Conservation (phyloP, 2,113 vertebrate genomes). For the Poecilia latipinna region DNA sequence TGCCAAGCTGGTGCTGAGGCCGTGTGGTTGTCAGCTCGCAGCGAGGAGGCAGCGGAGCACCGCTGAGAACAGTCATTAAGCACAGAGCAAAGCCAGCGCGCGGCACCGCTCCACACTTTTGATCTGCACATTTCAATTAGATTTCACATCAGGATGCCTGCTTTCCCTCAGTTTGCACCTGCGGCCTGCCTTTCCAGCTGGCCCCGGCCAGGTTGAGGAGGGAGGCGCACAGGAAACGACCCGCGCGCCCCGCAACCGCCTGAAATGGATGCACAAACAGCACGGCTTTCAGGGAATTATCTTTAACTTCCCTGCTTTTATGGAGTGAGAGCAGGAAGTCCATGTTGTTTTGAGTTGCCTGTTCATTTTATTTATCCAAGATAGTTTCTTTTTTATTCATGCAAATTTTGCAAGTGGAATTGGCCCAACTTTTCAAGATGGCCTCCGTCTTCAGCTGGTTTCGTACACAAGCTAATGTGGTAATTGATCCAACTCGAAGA, state of each 20-base stretch:
- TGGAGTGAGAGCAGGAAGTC: background rate
- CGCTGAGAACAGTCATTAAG: conserved; percentile 75
- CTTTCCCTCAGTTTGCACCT: conserved; percentile 77
- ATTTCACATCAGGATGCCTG: conserved; percentile 80
- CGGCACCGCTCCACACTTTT: conserved; percentile 73
- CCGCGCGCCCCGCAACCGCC: conserved; percentile 5
- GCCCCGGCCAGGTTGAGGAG: conserved; percentile 23
- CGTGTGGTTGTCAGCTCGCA: conserved; percentile 64
- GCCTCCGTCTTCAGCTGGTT: background rate
- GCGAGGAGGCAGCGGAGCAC: conserved; percentile 57
- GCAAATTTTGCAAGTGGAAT: conserved; percentile 40
- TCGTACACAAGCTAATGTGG: background rate
- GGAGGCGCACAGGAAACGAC: conserved; percentile 29
- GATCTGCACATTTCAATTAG: conserved; percentile 83
- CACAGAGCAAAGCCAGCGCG: conserved; percentile 67
- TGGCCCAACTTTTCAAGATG: conserved; percentile 28
- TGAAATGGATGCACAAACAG: conserved; percentile 31
- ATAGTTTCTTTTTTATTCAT: background rate
- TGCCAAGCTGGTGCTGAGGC: conserved; percentile 69
- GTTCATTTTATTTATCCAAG: background rate
- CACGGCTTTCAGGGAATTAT: conserved; percentile 3
- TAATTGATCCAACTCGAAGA: background rate
- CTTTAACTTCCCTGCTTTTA: conserved; percentile 12
- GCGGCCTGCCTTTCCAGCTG: conserved; percentile 56
- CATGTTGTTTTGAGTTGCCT: too few species aligned